Conservation (phyloP, 2,113 vertebrate genomes). For the Dinomys branickii region DNA sequence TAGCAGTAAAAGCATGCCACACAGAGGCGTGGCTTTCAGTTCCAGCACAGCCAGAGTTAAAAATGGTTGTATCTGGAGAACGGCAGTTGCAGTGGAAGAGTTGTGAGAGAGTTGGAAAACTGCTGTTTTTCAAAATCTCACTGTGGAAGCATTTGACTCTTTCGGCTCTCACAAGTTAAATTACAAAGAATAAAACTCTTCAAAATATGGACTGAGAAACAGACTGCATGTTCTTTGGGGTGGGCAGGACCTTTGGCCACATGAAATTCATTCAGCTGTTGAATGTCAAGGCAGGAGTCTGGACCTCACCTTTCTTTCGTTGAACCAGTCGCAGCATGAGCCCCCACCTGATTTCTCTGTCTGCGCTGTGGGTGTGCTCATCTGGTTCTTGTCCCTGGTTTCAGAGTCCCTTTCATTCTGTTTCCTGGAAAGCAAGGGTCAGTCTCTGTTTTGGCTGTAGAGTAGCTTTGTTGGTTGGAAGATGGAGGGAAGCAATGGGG, state of each 20-base stretch:
- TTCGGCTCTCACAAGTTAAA: not conserved
- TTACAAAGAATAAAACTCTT: not conserved
- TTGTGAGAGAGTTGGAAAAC: not conserved
- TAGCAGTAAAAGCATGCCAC: not conserved
- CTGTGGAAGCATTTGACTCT: not conserved
- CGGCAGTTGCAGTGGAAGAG: not conserved
- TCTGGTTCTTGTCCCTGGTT: not conserved
- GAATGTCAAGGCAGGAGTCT: not conserved
- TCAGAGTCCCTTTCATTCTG: not conserved
- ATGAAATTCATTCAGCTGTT: not conserved
- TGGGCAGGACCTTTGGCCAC: too few species aligned
- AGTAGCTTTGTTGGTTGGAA: not conserved
- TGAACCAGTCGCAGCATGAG: not conserved
- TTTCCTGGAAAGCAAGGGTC: not conserved
- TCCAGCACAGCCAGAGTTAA: not conserved
- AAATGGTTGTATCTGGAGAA: not conserved
- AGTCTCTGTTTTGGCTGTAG: not conserved
- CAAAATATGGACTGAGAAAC: not conserved
- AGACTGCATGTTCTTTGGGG: too few species aligned
- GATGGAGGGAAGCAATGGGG: not conserved
- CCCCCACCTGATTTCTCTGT: not conserved
- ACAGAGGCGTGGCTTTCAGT: not conserved
- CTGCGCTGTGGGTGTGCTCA: not conserved
- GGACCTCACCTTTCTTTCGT: not conserved
- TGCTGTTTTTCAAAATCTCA: not conserved